These are phyloP conservation scores for Chromis chromis DNA, from an alignment of 2,797 vertebrate species.

Conservation along the genomic window DNA sequence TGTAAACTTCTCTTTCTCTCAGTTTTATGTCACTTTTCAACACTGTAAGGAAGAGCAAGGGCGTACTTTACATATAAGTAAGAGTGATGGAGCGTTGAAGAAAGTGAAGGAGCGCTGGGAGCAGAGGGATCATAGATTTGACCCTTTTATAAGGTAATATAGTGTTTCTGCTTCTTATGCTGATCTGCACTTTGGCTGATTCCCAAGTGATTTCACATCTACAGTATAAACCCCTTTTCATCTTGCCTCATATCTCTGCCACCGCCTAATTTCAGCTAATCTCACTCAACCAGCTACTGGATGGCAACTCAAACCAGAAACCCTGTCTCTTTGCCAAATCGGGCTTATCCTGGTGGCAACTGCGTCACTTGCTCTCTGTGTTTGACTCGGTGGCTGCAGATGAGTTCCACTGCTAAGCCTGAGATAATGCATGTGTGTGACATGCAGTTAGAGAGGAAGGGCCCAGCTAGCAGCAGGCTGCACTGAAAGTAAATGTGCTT, in stretches of 20 bases:
- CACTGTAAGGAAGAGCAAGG: neutral
- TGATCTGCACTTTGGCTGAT: conserved; percentile 14
- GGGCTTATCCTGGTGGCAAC: conserved; percentile 63
- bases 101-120: neutral
- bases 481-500: conserved; percentile 60
- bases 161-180: conserved; percentile 7
- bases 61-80: neutral
- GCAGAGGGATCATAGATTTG: neutral
- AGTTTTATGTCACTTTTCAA: conserved; percentile 17
- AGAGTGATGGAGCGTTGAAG: neutral
- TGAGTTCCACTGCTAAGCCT: conserved; percentile 63
- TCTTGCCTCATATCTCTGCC: conserved; percentile 50
- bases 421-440: conserved; percentile 60
- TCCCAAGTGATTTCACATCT: conserved; percentile 16
- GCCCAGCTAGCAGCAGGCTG: conserved; percentile 40
- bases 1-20: conserved; percentile 25
- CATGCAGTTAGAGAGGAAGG: conserved; percentile 33
- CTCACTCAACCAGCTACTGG: conserved; percentile 41
- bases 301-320: conserved; percentile 49
- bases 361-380: conserved; percentile 45
- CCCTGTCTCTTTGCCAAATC: conserved; percentile 57
- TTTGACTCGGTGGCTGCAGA: conserved; percentile 63
- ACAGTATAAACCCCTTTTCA: conserved; percentile 42
- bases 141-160: conserved; percentile 4
- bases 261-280: conserved; percentile 60